Evolutionary conservation across 2,113 vertebrate species (phyloP).

Genomic region (Bufo bufo): DNA sequence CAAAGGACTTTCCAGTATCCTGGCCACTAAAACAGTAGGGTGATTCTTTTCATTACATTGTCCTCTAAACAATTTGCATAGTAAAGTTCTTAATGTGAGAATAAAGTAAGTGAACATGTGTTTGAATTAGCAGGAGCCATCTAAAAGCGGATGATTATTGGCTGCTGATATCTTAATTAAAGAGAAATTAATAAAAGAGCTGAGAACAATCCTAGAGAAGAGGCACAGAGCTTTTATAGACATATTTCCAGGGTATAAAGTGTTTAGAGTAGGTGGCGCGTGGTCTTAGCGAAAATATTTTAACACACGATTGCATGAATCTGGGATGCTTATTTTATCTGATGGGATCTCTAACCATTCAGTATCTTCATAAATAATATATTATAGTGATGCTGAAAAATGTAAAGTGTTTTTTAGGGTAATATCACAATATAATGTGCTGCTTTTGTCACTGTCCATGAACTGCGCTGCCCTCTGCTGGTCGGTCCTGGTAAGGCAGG

Average conservation of each 20-base stretch:
- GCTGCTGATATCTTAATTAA: constrained; percentile 69
- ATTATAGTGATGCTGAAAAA: neutral
- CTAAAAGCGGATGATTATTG: constrained; percentile 63
- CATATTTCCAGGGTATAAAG: constrained; percentile 1
- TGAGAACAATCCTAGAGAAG: constrained; percentile 59
- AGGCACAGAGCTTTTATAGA: constrained; percentile 2
- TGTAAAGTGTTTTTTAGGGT: constrained; percentile 3
- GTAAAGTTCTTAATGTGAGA: neutral
- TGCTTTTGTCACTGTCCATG: neutral
- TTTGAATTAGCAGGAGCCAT: constrained; percentile 62
- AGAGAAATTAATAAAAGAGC: constrained; percentile 66
- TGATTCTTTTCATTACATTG: neutral
- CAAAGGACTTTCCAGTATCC: neutral
- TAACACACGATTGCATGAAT: neutral
- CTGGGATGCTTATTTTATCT: neutral
- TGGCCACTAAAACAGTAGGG: neutral
- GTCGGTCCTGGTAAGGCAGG: neutral
- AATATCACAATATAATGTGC: neutral
- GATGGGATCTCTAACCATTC: neutral
- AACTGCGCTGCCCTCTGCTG: constrained; percentile 1
- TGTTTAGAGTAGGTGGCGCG: neutral
- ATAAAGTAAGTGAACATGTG: constrained; percentile 59
- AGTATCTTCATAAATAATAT: constrained; percentile 29
- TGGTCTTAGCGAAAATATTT: neutral
- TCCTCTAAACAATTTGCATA: neutral